Evolutionary conservation across 2,888 invertebrate species (phyloP).

Genomic region (Volucella bombylans): DNA sequence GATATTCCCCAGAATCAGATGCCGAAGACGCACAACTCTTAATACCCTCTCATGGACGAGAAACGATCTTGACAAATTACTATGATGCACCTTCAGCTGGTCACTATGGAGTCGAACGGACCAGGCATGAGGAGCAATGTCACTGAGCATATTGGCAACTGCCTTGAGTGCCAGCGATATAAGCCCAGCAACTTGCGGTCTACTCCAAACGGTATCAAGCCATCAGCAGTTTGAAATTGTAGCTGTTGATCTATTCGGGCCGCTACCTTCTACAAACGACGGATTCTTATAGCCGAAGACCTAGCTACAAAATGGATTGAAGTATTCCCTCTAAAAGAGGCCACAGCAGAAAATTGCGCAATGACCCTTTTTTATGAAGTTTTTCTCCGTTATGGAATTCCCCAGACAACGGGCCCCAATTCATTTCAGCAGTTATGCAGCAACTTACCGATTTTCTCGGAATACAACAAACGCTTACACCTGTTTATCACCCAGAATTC

Average conservation of each 20-base stretch:
- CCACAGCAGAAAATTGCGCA: conserved; percentile 77
- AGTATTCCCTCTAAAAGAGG: conserved; percentile 76
- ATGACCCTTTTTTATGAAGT: conserved; percentile 76
- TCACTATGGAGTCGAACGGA: conserved; percentile 2
- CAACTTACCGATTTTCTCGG: too few species aligned
- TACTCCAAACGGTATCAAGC: conserved; percentile 68
- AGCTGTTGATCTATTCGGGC: conserved; percentile 74
- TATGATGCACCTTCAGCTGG: too few species aligned
- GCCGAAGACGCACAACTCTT: neutral
- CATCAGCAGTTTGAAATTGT: conserved; percentile 71
- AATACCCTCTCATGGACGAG: neutral
- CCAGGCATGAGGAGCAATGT: conserved; percentile 13
- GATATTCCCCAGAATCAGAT: too few species aligned
- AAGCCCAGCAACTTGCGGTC: conserved; percentile 57
- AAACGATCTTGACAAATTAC: too few species aligned
- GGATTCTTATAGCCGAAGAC: conserved; percentile 75
- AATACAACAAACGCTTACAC: too few species aligned
- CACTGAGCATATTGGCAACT: conserved; percentile 11
- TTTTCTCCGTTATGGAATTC: conserved; percentile 78
- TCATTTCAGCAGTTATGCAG: too few species aligned
- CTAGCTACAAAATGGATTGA: conserved; percentile 76
- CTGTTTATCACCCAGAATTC: too few species aligned
- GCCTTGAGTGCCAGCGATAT: conserved; percentile 7
- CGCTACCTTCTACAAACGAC: too few species aligned
- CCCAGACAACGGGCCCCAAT: conserved; percentile 80